Evolutionary conservation across 2,113 vertebrate genomes (phyloP).

Genomic region (Megaceryle maxima): DNA sequence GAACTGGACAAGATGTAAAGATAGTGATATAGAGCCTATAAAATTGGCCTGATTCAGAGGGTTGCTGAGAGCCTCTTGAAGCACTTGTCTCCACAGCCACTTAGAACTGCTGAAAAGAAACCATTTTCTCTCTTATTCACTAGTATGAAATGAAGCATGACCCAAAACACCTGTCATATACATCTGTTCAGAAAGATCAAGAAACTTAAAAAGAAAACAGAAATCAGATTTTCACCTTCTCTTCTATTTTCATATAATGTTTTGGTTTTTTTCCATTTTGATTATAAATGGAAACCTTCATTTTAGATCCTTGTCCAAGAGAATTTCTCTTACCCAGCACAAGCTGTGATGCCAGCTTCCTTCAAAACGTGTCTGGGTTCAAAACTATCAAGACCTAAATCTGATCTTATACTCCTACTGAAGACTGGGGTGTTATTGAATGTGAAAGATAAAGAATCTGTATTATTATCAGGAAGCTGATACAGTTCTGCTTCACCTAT

Average conservation of each 20-base stretch:
- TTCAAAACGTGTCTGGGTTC: neutral
- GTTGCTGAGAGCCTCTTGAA: neutral
- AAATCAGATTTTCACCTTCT: neutral
- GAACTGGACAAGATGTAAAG: neutral
- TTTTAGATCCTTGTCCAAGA: neutral
- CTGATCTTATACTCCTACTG: neutral
- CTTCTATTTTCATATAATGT: neutral
- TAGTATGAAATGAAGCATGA: neutral
- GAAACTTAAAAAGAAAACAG: neutral
- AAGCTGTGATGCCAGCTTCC: neutral
- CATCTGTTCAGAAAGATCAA: neutral
- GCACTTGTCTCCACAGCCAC: neutral
- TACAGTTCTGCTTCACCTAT: neutral
- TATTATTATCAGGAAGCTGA: neutral
- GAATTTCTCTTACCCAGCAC: neutral
- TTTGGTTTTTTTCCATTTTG: neutral
- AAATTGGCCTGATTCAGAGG: neutral
- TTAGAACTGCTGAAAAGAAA: slow-evolving; percentile 12
- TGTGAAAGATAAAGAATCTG: neutral
- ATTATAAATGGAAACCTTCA: neutral
- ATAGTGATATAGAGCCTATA: neutral
- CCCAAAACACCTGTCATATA: neutral
- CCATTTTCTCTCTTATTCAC: neutral
- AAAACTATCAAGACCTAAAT: neutral
- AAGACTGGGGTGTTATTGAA: neutral